Evolutionary conservation across 2,797 vertebrate species (phyloP).

Genomic region (Parauchenoglanis punctatus): DNA sequence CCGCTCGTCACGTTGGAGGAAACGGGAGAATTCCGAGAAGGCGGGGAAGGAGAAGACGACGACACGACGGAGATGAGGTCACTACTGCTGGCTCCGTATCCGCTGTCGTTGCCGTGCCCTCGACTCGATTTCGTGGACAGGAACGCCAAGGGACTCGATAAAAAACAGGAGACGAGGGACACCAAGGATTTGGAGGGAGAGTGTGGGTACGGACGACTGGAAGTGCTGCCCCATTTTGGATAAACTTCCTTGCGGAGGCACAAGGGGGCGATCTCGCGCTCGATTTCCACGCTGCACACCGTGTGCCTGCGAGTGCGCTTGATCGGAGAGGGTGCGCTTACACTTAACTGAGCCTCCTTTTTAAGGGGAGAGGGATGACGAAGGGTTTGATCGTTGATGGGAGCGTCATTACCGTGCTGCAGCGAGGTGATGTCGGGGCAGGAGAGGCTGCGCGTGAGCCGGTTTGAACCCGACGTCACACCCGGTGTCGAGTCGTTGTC

Average conservation of each 20-base stretch:
- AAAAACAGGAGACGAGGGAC: constrained; percentile 72
- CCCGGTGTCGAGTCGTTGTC: constrained; percentile 44
- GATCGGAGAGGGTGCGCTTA: constrained; percentile 45
- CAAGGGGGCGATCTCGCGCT: constrained; percentile 77
- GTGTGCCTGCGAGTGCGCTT: constrained; percentile 82
- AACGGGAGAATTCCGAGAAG: constrained; percentile 46
- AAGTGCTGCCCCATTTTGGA: constrained; percentile 67
- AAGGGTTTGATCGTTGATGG: constrained; percentile 42
- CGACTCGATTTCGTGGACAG: constrained; percentile 68
- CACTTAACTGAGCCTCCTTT: constrained; percentile 18
- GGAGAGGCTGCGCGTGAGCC: constrained; percentile 81
- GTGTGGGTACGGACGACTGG: constrained; percentile 53
- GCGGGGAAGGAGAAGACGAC: constrained; percentile 12
- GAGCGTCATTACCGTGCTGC: constrained; percentile 47
- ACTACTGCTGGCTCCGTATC: not conserved
- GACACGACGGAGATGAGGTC: constrained; percentile 44
- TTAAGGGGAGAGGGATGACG: constrained; percentile 44
- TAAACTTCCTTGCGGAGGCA: constrained; percentile 90
- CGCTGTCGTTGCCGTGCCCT: constrained; percentile 29
- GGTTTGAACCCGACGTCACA: constrained; percentile 44
- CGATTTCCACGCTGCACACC: constrained; percentile 82
- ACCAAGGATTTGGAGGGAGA: constrained; percentile 70
- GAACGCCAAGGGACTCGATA: constrained; percentile 79
- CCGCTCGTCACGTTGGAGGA: constrained; percentile 18
- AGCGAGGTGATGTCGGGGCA: constrained; percentile 81